Evolutionary conservation across 2,113 vertebrate genomes (phyloP), one percentile per base, ranked within the genome.

Genomic region (Ramphastos sulfuratus): DNA sequence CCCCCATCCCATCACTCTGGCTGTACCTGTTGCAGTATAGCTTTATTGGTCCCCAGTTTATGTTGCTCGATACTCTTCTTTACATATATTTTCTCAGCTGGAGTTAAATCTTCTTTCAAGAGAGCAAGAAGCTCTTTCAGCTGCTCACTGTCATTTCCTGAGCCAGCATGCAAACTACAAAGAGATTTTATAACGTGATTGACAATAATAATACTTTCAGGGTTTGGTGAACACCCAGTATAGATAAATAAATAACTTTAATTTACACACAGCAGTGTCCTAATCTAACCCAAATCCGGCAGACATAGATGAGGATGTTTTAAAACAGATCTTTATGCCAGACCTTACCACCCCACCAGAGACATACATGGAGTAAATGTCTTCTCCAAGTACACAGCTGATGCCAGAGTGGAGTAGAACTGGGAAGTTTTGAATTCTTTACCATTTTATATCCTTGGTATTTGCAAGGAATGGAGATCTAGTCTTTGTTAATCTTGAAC

Each of bases 51-150:
- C 31, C 98, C 98, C 93, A 98, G 93, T 54, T 97, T 98, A 63
- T 98, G 98, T 56, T 97, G 97, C 75, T 98, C 97, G 35, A 98
- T 98, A 31, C 98, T 98, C 89, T 92, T 98, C 73, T 95, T 97
- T 39, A 98, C 97, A 5, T 87, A 97, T 0, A 96, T 50, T 83
- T 94, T 98, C 91, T 98, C 98, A 48, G 31, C 31, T 12, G 96
- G 95, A 48, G 97, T 98, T 89, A 98, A 93, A 58, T 98, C 97
- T 87, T 98, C 97, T 42, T 96, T 98, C 95, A 98, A 60, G 25
- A 98, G 94, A 35, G 96, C 96, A 15, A 96, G 96, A 12, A 98
- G 94, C 66, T 98, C 98, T 79, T 97, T 97, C 19, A 98, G 33
- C 74, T 98, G 98, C 39, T 98, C 98, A 0, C 75, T 98, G 89